phyloP scores from a whole-genome alignment of 2,113 vertebrate genomes.

The Nesogale talazaci region DNA sequence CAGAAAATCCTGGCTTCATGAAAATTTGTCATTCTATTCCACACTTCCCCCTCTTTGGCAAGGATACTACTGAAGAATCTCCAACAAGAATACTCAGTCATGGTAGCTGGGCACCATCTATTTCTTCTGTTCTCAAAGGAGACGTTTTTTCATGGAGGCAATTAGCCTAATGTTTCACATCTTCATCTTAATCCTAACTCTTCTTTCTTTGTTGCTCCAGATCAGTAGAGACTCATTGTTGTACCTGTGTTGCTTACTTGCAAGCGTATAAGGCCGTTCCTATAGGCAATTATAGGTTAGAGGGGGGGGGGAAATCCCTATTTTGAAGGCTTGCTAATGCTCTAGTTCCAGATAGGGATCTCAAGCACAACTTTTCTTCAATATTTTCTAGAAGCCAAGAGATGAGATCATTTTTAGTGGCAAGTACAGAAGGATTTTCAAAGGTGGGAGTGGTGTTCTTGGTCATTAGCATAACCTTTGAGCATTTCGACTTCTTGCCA shows the following conservation, averaged over 20 bases:
- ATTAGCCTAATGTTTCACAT: background rate
- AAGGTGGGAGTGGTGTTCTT: background rate
- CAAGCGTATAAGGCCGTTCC: background rate
- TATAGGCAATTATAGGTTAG: background rate
- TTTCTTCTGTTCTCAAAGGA: background rate
- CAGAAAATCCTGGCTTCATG: background rate
- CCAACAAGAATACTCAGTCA: background rate
- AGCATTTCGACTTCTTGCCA: rapidly evolving
- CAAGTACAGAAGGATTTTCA: background rate
- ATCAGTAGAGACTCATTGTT: background rate
- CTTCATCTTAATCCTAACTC: background rate
- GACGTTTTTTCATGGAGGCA: background rate
- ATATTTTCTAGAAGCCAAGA: background rate
- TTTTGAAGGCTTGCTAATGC: background rate
- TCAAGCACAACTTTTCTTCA: background rate
- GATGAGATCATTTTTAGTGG: background rate
- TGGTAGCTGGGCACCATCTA: background rate
- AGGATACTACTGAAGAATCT: background rate
- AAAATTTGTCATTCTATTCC: background rate
- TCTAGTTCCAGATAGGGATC: background rate
- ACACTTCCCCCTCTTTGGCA: background rate
- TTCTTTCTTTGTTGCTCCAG: background rate
- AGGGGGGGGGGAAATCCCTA: background rate
- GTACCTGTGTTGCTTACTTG: background rate
- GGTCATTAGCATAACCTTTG: background rate